These are phyloP conservation scores for Odontomachus brunneus DNA, from an alignment of 1,140 invertebrate genomes.

Conservation along the genomic window DNA sequence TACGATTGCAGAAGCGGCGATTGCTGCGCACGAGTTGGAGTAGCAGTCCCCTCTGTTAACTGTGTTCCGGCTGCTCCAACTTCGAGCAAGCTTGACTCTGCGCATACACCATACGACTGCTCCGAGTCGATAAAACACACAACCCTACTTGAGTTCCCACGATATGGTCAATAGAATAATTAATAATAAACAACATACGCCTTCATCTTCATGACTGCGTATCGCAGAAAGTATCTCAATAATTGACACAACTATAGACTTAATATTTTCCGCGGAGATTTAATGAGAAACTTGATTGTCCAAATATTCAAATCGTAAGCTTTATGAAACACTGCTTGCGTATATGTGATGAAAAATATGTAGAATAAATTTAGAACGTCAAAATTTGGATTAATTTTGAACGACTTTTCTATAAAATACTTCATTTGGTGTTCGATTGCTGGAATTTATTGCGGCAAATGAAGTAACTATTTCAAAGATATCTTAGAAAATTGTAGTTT, in stretches of 20 bases:
- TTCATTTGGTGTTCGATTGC: neutral
- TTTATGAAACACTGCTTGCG: neutral
- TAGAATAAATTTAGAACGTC: no score
- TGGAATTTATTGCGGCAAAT: neutral
- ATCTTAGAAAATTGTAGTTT: neutral
- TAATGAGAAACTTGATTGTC: neutral
- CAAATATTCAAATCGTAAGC: neutral
- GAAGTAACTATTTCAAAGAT: neutral
- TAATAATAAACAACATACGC: neutral
- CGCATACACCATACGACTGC: neutral
- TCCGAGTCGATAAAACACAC: neutral
- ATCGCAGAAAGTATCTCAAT: no score
- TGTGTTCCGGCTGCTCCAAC: neutral
- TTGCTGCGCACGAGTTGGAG: conserved; percentile 27
- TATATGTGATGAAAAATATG: no score
- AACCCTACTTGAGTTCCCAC: neutral
- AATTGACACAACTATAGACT: conserved; percentile 5
- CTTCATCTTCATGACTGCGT: neutral
- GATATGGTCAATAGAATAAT: neutral
- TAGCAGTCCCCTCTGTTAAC: conserved; percentile 40
- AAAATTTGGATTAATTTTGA: no score
- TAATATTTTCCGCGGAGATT: neutral
- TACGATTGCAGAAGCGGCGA: conserved; percentile 63
- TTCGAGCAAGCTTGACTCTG: neutral
- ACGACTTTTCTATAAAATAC: neutral